Evolutionary conservation across 2,113 vertebrate species (phyloP), one percentile per base, ranked within the genome.

Genomic region (Pardalotus punctatus): DNA sequence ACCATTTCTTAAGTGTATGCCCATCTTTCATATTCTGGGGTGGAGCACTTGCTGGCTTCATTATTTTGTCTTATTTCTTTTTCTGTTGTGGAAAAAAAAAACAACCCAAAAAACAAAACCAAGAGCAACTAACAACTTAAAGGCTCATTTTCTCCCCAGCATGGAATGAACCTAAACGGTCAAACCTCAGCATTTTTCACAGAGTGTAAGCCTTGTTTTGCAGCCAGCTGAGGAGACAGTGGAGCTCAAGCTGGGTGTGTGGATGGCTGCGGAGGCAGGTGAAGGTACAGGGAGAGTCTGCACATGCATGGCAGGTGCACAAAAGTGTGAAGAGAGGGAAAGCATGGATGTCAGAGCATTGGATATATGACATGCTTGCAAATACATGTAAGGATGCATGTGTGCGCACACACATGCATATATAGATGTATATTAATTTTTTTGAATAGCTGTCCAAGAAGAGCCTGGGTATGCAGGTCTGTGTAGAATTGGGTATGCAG

Each of bases 171-270:
- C 77, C 16, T 11, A 33, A 56, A 94, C 4, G 25, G 80, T 73
- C 80, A 92, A 87, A 95, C 72, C 73, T 95, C 95, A 91, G 53
- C 77, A 61, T 86, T 91, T 86, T 94, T 84, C 86, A 60, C 51
- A 4, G 78, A 94, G 81, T 70, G 36, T 15, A 56, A 89, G 56
- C 77, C 69, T 90, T 91, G 82, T 78, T 86, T 93, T 71, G 51
- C 76, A 91, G 91, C 72, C 93, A 92, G 72, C 51, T 0, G 0
- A 83, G 56, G 69, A 60, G 23, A 36, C 60, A 94, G 35, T 7
- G 64, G 67, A 53, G 58, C 70, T 58, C 0, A 7, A 38, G 54
- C 43, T 76, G 70, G 14, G 3, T 35, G n/a, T 43, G 81, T 51
- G 71, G 74, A 78, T 86, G 79, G 74, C 86, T 89, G 62, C 36